These are phyloP conservation scores for Porites evermanni DNA, from an alignment of 92 coral and sea anemone genomes.

Conservation along the genomic window DNA sequence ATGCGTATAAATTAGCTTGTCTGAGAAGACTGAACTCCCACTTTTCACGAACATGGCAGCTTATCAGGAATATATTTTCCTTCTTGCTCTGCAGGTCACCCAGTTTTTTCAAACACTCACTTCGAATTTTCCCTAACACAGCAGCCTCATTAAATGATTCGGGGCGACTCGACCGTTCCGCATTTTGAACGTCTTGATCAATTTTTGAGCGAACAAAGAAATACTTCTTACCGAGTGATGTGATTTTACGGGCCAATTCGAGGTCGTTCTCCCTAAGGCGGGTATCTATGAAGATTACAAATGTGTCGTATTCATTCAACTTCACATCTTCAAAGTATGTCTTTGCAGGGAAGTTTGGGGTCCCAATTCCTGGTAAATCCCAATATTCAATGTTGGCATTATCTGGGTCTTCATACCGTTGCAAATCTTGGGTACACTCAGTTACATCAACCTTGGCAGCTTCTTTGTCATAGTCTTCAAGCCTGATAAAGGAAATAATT, in stretches of 20 bases:
- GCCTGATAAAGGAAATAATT: conserved; percentile 1
- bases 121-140: conserved; percentile 12
- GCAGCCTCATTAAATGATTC: not conserved
- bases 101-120: conserved; percentile 27
- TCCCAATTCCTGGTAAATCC: conserved; percentile 60
- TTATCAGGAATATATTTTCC: conserved; percentile 35
- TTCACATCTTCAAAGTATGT: conserved; percentile 25
- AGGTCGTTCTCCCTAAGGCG: conserved; percentile 41
- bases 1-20: conserved; percentile 46
- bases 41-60: conserved; percentile 38
- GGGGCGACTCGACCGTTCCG: not conserved
- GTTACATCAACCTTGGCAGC: conserved; percentile 39
- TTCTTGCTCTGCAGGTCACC: not conserved
- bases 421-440: conserved; percentile 4
- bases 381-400: conserved; percentile 29
- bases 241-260: not conserved
- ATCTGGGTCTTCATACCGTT: conserved; percentile 4
- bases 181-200: not conserved
- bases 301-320: conserved; percentile 44
- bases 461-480: conserved; percentile 22
- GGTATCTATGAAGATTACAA: conserved; percentile 17
- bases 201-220: conserved; percentile 42
- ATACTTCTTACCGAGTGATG: not conserved
- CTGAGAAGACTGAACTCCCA: conserved; percentile 65
- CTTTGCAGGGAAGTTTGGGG: conserved; percentile 45